phyloP scores from a whole-genome alignment of 2,113 vertebrate species.

The Cnemophilus loriae region DNA sequence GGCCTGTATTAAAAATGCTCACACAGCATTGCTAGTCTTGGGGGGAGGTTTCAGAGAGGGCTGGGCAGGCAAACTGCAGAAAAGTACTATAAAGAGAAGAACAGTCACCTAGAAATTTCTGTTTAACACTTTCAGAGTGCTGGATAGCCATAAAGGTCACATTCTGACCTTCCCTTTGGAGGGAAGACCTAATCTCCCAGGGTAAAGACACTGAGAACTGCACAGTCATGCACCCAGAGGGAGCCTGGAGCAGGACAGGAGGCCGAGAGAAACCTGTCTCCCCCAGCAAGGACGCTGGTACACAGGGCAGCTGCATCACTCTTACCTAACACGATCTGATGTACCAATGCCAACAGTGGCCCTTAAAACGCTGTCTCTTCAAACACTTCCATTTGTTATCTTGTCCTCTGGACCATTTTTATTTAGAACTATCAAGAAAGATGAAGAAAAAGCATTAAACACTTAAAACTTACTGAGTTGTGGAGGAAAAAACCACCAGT shows the following conservation, averaged over 20 bases:
- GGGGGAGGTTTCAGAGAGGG: background rate
- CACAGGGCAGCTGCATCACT: rapidly evolving
- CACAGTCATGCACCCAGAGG: background rate
- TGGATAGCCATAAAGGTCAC: background rate
- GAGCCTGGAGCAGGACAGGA: background rate
- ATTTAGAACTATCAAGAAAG: background rate
- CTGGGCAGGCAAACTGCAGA: background rate
- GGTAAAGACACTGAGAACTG: background rate
- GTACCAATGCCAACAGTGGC: background rate
- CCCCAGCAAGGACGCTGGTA: background rate
- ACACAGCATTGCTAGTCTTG: background rate
- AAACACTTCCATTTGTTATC: background rate
- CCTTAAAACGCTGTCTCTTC: background rate
- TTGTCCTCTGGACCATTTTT: background rate
- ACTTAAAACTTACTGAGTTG: background rate
- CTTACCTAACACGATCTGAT: background rate
- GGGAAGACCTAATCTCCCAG: background rate
- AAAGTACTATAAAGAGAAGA: background rate
- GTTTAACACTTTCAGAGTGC: background rate
- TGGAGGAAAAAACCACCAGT: background rate
- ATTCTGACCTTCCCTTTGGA: background rate
- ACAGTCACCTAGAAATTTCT: background rate
- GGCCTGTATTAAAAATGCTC: background rate
- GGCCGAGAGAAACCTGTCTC: background rate
- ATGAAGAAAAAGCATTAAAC: background rate